phyloP scores from a whole-genome alignment of 2,888 invertebrate species.

The Rosalia funebris region DNA sequence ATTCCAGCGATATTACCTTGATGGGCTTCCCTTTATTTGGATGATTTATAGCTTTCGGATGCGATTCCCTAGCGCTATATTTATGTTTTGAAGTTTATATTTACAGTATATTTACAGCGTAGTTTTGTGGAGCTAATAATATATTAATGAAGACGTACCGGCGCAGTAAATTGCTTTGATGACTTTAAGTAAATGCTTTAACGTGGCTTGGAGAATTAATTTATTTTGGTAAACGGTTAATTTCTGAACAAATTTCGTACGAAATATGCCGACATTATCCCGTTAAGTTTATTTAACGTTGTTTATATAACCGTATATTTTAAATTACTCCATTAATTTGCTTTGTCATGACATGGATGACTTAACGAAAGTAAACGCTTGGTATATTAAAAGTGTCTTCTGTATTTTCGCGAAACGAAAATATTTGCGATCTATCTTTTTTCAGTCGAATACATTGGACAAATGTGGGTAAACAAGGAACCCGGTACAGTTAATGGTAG shows the following conservation, averaged over 20 bases:
- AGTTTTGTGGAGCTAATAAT: slow-evolving; percentile 7
- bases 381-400: too few relatives aligned
- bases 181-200: neutral
- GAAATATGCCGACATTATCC: neutral
- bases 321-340: too few relatives aligned
- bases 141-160: neutral
- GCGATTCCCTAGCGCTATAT: slow-evolving; percentile 3
- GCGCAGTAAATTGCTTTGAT: slow-evolving; percentile 5
- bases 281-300: neutral
- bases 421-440: too few relatives aligned
- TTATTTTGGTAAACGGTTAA: slow-evolving; percentile 6
- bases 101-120: slow-evolving; percentile 3
- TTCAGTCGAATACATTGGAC: too few relatives aligned
- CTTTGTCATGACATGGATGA: too few relatives aligned
- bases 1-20: slow-evolving; percentile 33
- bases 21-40: slow-evolving; percentile 31
- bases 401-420: too few relatives aligned
- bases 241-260: neutral
- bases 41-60: slow-evolving; percentile 30
- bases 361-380: too few relatives aligned
- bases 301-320: neutral
- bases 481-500: too few relatives aligned
- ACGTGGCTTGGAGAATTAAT: slow-evolving; percentile 1
- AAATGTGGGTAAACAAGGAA: too few relatives aligned
- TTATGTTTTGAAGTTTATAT: slow-evolving; percentile 7